Conservation (phyloP, 2,113 vertebrate genomes). For the Stegastes partitus region DNA sequence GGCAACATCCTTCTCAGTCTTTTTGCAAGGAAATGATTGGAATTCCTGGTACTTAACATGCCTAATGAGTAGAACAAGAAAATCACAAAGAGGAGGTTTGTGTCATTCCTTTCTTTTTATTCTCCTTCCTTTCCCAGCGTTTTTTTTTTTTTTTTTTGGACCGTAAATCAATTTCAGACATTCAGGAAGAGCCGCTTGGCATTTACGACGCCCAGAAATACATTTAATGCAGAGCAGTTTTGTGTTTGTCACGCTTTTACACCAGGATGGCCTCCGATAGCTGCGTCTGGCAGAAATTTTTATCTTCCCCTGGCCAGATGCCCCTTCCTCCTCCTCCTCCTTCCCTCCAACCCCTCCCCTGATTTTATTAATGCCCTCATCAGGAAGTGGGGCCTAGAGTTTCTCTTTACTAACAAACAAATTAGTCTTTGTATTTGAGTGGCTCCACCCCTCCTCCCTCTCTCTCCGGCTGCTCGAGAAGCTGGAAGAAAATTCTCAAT, state of each 20-base stretch:
- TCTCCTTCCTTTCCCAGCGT: constrained; percentile 2
- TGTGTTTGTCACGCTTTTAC: constrained; percentile 39
- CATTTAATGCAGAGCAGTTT: constrained; percentile 28
- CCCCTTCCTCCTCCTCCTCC: constrained; percentile 21
- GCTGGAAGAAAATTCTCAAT: constrained; percentile 82
- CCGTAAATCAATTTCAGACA: not conserved
- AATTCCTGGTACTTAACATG: constrained; percentile 77
- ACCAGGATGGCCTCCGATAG: constrained; percentile 42
- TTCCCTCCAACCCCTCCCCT: too few relatives aligned
- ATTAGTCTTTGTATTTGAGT: constrained; percentile 86
- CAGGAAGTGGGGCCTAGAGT: constrained; percentile 83
- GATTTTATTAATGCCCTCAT: constrained; percentile 84
- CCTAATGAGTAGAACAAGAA: constrained; percentile 68
- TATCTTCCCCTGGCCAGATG: constrained; percentile 67
- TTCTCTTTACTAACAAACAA: constrained; percentile 88
- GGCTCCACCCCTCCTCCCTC: constrained; percentile 76
- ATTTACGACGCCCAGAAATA: not conserved
- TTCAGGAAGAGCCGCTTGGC: not conserved
- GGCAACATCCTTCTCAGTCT: constrained; percentile 56
- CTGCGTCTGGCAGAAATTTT: constrained; percentile 55
- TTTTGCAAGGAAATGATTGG: constrained; percentile 74
- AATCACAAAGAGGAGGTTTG: constrained; percentile 44
- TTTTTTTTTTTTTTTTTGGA: not conserved
- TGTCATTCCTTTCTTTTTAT: constrained; percentile 39
- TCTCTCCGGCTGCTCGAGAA: constrained; percentile 74